Evolutionary conservation across 1,140 invertebrate genomes (phyloP).

Genomic region (Apis dorsata): DNA sequence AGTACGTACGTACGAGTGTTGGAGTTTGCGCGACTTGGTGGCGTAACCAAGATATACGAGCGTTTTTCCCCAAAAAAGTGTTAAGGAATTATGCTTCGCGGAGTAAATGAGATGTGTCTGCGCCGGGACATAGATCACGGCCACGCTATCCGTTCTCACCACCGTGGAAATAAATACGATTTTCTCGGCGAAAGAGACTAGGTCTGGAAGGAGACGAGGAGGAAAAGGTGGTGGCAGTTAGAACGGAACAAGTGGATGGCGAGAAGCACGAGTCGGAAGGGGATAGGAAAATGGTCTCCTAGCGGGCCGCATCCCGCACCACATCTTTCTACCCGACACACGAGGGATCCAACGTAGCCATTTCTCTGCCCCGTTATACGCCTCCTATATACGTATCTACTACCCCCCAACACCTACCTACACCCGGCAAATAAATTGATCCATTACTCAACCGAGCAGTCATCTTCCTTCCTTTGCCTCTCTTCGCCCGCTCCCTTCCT

Average conservation of each 20-base stretch:
- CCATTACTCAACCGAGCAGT: conserved; percentile 78
- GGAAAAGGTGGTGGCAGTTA: conserved; percentile 35
- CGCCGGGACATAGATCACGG: conserved; percentile 77
- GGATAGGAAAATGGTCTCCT: conserved; percentile 73
- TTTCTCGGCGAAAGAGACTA: conserved; percentile 67
- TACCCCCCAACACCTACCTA: conserved; percentile 64
- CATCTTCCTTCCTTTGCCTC: conserved; percentile 72
- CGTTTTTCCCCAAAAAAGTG: conserved; percentile 76
- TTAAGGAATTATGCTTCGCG: conserved; percentile 78
- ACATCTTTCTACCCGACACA: conserved; percentile 75
- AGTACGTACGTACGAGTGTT: conserved; percentile 50
- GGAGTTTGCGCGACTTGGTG: conserved; percentile 63
- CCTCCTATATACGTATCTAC: conserved; percentile 67
- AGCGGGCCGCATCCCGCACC: conserved; percentile 73
- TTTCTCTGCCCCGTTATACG: conserved; percentile 72
- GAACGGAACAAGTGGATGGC: conserved; percentile 42
- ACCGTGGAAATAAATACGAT: conserved; percentile 78
- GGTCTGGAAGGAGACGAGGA: not conserved
- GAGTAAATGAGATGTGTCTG: conserved; percentile 79
- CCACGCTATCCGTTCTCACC: conserved; percentile 74
- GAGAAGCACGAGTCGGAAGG: conserved; percentile 52
- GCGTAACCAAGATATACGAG: conserved; percentile 78
- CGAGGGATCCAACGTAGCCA: conserved; percentile 70
- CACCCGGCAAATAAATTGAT: conserved; percentile 77
- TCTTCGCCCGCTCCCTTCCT: conserved; percentile 50